Evolutionary conservation across 2,113 vertebrate genomes (phyloP).

Genomic region (Cromileptes altivelis): DNA sequence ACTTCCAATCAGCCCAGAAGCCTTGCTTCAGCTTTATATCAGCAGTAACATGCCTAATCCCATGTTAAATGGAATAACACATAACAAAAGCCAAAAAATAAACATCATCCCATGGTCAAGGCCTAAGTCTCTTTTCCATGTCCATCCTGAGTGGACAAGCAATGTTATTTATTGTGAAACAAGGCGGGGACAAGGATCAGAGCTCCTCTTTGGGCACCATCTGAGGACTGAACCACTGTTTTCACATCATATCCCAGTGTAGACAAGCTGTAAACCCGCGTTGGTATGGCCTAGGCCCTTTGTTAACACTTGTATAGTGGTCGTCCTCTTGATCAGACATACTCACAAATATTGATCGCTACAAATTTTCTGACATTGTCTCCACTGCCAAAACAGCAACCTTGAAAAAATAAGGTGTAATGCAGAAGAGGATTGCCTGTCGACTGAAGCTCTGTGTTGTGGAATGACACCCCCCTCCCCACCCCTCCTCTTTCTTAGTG

Average conservation of each 20-base stretch:
- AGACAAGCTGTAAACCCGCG: slow-evolving; percentile 81
- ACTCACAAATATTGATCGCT: slow-evolving; percentile 79
- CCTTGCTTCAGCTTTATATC: slow-evolving; percentile 75
- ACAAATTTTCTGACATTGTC: slow-evolving; percentile 76
- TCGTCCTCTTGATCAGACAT: slow-evolving; percentile 71
- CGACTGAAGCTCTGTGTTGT: slow-evolving; percentile 38
- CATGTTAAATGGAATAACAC: slow-evolving; percentile 80
- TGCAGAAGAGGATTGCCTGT: slow-evolving; percentile 56
- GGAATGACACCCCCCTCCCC: slow-evolving; percentile 45
- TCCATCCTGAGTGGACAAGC: slow-evolving; percentile 81
- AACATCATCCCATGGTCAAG: slow-evolving; percentile 72
- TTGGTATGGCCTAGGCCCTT: slow-evolving; percentile 66
- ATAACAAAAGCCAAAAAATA: slow-evolving; percentile 71
- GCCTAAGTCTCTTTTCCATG: slow-evolving; percentile 83
- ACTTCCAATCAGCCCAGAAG: slow-evolving; percentile 79
- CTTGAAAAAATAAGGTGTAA: slow-evolving; percentile 64
- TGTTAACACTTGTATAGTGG: slow-evolving; percentile 83
- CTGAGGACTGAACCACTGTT: slow-evolving; percentile 80
- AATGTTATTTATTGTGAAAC: slow-evolving; percentile 83
- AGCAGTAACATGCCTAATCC: slow-evolving; percentile 81
- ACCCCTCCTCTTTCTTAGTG: not conserved
- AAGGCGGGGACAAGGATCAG: slow-evolving; percentile 82
- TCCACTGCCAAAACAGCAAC: slow-evolving; percentile 70
- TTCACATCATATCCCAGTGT: slow-evolving; percentile 75
- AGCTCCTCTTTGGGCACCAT: slow-evolving; percentile 63